Evolutionary conservation across 2,113 vertebrate genomes (phyloP), one percentile per base, ranked within the genome.

Genomic region (Mus spicilegus): DNA sequence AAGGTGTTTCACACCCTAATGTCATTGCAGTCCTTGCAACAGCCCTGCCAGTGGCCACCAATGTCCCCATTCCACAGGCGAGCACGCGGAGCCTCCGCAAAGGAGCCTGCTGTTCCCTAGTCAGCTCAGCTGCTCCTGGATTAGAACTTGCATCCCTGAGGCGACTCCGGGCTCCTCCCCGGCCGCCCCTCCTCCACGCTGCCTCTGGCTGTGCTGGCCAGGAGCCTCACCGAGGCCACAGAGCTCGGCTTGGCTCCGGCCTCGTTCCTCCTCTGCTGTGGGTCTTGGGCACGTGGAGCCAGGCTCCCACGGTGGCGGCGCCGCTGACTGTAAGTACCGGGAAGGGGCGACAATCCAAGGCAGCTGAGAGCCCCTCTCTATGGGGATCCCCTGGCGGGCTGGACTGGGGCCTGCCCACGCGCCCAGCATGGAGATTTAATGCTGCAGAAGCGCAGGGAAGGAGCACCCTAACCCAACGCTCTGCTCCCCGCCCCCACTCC

Each of bases 321-420:
- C 85, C 22, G 42, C 96, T 36, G 85, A 90, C 8, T 72, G 97
- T 98, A 85, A 97, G 97, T 95, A 82, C 56, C 0, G 20, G 65
- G 8, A 28, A 12, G 7, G 36, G 75, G 20, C 19, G 4, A 36
- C 39, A 22, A 24, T 28, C 33, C 17, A 0, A n/a, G 20, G 77
- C n/a, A 22, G 33, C 22, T 0, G 26, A 36, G 85, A 12, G 63
- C 81, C 36, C 39, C 33, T 7, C 1, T 54, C 65, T 36, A 51
- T 42, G 22, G 49, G 1, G 49, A 70, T 36, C 54, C 14, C 12
- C 4, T 22, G 58, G 54, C 11, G 19, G 5, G 16, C 58, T 9
- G 51, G 58, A 46, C 86, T 78, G 28, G 39, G 36, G 20, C 42
- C 51, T 16, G 20, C 87, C 26, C 2, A 42, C 17, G 75, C 42